Evolutionary conservation across 2,797 vertebrate genomes (phyloP), one percentile per base, ranked within the genome.

Genomic region (Pogoniulus pusillus): DNA sequence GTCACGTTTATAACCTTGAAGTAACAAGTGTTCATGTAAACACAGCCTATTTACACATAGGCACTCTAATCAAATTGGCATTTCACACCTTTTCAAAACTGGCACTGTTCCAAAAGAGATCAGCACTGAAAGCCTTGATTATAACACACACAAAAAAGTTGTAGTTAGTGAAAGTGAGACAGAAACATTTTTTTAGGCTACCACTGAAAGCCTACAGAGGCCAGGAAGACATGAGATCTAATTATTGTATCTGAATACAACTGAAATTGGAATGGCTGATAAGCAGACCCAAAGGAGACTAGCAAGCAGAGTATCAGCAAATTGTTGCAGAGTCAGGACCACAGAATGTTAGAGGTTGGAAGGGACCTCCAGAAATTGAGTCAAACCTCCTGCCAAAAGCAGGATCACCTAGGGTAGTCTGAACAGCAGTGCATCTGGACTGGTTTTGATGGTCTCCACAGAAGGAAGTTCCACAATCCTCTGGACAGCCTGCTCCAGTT

Each of bases 51-150:
- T 91, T 85, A 29, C 82, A 69, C 85, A 66, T 37, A 73, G 59
- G 17, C 35, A 27, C 58, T 65, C 72, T 69, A 81, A 89, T 80
- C 78, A 89, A 96, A 96, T 66, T 94, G 94, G 82, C 90, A 65
- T 92, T 96, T 96, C 94, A 85, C 89, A 30, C 93, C 90, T 96
- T 93, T 85, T 65, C 79, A 78, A 72, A 93, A 60, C 66, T n/a
- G 89, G 66, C 72, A 75, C 70, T 39, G 12, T 63, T 93, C 89
- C 88, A 81, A 78, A 91, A 66, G 62, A 80, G n/a, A 81, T 90
- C 72, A 93, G 32, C 29, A 4, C 62, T 59, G 35, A 77, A 93
- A 93, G 73, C 59, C 65, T 85, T 81, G 53, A 41, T n/a, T 65
- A 18, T 45, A 30, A 55, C 78, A 90, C 32, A 35, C 85, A n/a